phyloP scores from a whole-genome alignment of 2,888 invertebrate species.

The Cynaeus angustus region DNA sequence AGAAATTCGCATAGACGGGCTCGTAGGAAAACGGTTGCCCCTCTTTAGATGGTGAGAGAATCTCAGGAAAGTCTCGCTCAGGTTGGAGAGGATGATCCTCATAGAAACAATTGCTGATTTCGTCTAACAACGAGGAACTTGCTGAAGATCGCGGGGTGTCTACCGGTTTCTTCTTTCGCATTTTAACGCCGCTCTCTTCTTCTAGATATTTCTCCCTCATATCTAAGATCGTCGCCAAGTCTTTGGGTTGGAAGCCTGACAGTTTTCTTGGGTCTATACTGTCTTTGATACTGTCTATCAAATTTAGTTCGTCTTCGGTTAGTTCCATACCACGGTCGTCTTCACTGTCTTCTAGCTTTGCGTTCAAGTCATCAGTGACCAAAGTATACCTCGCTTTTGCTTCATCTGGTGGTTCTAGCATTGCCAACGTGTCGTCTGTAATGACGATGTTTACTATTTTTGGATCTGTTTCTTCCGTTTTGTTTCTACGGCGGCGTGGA shows the following conservation, averaged over 20 bases:
- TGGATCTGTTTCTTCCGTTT: no score
- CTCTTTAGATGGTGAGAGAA: conserved; percentile 25
- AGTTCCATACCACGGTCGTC: neutral
- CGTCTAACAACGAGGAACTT: no score
- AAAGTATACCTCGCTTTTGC: no score
- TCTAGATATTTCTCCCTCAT: conserved; percentile 5
- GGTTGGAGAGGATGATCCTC: neutral
- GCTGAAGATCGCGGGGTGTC: no score
- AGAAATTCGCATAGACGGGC: conserved; percentile 56
- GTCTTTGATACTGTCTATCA: conserved; percentile 16
- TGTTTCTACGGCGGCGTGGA: no score
- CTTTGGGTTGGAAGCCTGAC: neutral
- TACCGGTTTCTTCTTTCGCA: no score
- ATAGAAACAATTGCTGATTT: neutral
- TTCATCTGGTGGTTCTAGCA: no score
- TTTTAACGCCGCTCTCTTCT: neutral
- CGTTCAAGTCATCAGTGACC: no score
- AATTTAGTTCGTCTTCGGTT: neutral
- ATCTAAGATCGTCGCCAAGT: conserved; percentile 18
- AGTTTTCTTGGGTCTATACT: conserved; percentile 6
- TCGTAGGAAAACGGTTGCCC: conserved; percentile 50
- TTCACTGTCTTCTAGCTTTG: neutral
- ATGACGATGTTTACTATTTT: no score
- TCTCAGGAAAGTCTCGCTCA: conserved; percentile 10
- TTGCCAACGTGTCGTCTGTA: no score